Conservation (phyloP, 2,113 vertebrate genomes). For the Arenaria interpres region DNA sequence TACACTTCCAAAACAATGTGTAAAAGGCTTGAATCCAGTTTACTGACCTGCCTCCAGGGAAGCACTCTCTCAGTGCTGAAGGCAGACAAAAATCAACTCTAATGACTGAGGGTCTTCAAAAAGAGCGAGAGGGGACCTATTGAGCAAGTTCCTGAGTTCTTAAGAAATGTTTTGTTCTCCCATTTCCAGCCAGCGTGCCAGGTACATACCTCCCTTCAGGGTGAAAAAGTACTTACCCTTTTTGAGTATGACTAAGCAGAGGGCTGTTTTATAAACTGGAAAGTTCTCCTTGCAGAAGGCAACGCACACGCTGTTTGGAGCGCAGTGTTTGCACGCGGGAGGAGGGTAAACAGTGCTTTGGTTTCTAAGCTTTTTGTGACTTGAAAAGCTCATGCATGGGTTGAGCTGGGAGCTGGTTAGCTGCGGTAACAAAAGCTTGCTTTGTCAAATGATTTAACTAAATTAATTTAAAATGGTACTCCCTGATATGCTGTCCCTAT, state of each 20-base stretch:
- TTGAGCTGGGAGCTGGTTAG: not conserved
- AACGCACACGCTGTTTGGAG: not conserved
- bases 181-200: not conserved
- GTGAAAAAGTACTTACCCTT: slow-evolving; percentile 9
- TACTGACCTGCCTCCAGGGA: not conserved
- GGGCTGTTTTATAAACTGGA: not conserved
- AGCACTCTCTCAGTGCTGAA: not conserved
- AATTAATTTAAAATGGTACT: not conserved
- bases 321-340: not conserved
- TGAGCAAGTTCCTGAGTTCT: not conserved
- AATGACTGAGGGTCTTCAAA: not conserved
- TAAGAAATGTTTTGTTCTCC: not conserved
- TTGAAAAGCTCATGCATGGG: not conserved
- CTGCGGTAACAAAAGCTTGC: not conserved
- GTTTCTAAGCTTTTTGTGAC: not conserved
- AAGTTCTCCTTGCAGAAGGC: slow-evolving; percentile 1
- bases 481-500: not conserved
- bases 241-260: slow-evolving; percentile 32
- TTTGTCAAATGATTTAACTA: not conserved
- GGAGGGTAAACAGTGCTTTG: not conserved
- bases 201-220: slow-evolving; percentile 11
- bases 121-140: not conserved
- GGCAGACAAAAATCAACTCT: not conserved
- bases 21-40: not conserved
- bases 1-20: not conserved